Evolutionary conservation across 2,888 invertebrate species (phyloP).

Genomic region (Eupithecia insigniata): DNA sequence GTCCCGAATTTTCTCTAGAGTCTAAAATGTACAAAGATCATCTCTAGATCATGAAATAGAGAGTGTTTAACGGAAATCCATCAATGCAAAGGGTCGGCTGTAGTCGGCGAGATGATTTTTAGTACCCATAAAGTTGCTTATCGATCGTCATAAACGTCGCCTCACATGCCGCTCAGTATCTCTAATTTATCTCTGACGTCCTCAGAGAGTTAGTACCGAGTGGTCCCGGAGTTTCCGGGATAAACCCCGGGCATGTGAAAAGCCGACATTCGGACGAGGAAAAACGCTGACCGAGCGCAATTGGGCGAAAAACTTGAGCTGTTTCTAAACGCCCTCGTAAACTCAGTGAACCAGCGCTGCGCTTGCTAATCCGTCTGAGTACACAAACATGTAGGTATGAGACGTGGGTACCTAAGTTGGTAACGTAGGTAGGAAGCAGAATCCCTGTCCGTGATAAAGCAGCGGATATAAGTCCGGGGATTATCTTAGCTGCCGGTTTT

Average conservation of each 20-base stretch:
- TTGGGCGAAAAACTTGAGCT: slow-evolving; percentile 38
- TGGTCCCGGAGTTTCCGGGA: slow-evolving; percentile 7
- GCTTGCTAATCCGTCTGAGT: slow-evolving; percentile 32
- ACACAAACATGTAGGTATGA: background rate
- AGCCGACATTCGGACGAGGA: slow-evolving; percentile 21
- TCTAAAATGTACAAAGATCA: slow-evolving; percentile 4
- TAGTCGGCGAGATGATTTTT: slow-evolving; percentile 33
- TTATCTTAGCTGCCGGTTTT: slow-evolving; percentile 24
- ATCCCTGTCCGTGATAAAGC: slow-evolving; percentile 10
- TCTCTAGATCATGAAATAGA: slow-evolving; percentile 24
- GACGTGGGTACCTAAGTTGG: background rate
- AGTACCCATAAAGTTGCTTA: slow-evolving; percentile 26
- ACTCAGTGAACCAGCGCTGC: slow-evolving; percentile 30
- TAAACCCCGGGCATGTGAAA: slow-evolving; percentile 21
- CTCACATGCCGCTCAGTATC: slow-evolving; percentile 27
- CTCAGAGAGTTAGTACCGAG: slow-evolving; percentile 26
- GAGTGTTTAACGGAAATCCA: slow-evolving; percentile 24
- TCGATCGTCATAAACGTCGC: slow-evolving; percentile 32
- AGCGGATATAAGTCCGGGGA: slow-evolving; percentile 13
- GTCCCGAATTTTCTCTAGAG: no score
- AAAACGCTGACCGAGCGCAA: slow-evolving; percentile 37
- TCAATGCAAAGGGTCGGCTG: slow-evolving; percentile 31
- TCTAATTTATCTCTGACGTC: slow-evolving; percentile 28
- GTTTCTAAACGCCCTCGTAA: slow-evolving; percentile 38
- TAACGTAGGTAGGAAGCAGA: background rate